These are phyloP conservation scores for Drosophila lini DNA, from an alignment of 1,140 invertebrate species.

Conservation along the genomic window DNA sequence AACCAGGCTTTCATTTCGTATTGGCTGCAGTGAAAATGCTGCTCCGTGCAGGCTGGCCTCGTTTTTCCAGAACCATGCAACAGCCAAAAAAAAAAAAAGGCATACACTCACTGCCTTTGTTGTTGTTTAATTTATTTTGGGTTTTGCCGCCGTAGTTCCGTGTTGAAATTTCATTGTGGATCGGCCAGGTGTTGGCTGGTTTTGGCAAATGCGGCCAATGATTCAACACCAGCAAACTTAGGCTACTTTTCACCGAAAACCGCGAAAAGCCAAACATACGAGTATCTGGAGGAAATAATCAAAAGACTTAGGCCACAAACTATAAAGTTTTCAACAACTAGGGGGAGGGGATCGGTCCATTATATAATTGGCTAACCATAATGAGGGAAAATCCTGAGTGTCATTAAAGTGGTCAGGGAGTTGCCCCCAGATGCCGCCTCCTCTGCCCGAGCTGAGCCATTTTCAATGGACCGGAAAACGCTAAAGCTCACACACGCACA, in stretches of 20 bases:
- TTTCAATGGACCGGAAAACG: slow-evolving; percentile 81
- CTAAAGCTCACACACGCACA: slow-evolving; percentile 21
- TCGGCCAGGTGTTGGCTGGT: slow-evolving; percentile 36
- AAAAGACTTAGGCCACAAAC: slow-evolving; percentile 79
- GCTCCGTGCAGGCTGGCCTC: slow-evolving; percentile 20
- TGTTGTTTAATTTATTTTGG: slow-evolving; percentile 11
- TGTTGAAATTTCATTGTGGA: slow-evolving; percentile 52
- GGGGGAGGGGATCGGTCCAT: slow-evolving; percentile 12
- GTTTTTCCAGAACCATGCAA: slow-evolving; percentile 42
- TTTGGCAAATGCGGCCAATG: slow-evolving; percentile 45
- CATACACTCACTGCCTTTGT: slow-evolving; percentile 3
- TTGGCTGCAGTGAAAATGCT: slow-evolving; percentile 41
- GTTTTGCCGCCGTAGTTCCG: slow-evolving; percentile 45
- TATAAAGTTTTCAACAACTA: slow-evolving; percentile 23
- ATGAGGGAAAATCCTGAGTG: slow-evolving; percentile 69
- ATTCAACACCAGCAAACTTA: slow-evolving; percentile 1
- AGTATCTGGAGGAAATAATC: slow-evolving; percentile 29
- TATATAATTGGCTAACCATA: slow-evolving; percentile 52
- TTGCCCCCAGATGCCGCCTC: not conserved
- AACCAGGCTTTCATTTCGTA: slow-evolving; percentile 44
- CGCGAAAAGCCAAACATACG: not conserved
- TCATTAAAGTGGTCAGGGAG: slow-evolving; percentile 53
- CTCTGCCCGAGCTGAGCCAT: slow-evolving; percentile 35
- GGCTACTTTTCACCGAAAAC: slow-evolving; percentile 50
- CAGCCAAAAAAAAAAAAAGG: slow-evolving; percentile 21